Evolutionary conservation across 2,113 vertebrate genomes (phyloP).

Genomic region (Tinamus guttatus): DNA sequence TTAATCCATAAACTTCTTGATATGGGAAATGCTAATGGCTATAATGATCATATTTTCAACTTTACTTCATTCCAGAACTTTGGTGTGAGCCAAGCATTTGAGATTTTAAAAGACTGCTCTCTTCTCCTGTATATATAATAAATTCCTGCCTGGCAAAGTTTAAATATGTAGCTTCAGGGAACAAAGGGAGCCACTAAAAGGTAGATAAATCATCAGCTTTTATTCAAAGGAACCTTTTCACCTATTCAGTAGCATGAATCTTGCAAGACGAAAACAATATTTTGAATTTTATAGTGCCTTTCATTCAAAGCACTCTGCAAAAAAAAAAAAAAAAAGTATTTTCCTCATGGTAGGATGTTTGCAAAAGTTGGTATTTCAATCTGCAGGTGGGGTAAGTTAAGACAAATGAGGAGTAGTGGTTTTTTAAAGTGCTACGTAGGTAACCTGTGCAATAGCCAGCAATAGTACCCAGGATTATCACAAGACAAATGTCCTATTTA

Average conservation of each 20-base stretch:
- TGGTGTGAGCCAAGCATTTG: not conserved
- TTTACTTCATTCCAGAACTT: not conserved
- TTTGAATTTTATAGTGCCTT: constrained; percentile 40
- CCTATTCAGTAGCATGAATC: constrained; percentile 12
- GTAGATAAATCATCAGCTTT: constrained; percentile 56
- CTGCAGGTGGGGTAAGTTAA: not conserved
- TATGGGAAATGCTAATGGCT: not conserved
- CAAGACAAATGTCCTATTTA: not conserved
- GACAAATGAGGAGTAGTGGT: not conserved
- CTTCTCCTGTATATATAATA: not conserved
- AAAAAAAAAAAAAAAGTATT: not conserved
- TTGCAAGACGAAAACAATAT: constrained; percentile 39
- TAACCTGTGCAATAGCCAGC: not conserved
- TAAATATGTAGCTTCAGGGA: constrained; percentile 37
- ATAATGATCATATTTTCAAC: not conserved
- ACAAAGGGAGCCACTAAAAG: constrained; percentile 33
- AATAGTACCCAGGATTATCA: not conserved
- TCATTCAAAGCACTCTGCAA: not conserved
- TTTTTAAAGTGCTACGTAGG: not conserved
- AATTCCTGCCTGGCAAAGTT: constrained; percentile 24
- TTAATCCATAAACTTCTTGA: not conserved
- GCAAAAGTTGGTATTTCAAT: constrained; percentile 3
- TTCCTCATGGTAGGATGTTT: not conserved
- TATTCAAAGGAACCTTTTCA: constrained; percentile 45
- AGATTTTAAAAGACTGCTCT: constrained; percentile 5